These are phyloP conservation scores for Resseliella maxima DNA, from an alignment of 2,888 invertebrate genomes.

Conservation along the genomic window DNA sequence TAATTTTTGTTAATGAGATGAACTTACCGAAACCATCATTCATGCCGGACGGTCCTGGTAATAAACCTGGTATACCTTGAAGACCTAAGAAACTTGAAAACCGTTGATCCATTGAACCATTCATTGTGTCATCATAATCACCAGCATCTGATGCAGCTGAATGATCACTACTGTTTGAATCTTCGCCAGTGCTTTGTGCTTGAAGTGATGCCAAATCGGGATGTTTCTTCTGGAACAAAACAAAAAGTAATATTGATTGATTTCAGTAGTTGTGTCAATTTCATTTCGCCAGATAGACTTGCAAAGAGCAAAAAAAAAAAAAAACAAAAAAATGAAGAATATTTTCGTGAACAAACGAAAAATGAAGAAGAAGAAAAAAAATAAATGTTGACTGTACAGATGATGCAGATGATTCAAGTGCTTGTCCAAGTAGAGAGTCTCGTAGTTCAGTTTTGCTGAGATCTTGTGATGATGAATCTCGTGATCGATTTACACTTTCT, in stretches of 20 bases:
- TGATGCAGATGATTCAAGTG: conserved; percentile 77
- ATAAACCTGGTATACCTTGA: conserved; percentile 81
- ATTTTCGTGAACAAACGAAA: too few species aligned
- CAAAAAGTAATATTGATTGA: background rate
- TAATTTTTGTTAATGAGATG: too few species aligned
- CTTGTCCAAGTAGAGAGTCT: conserved; percentile 80
- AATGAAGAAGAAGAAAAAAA: background rate
- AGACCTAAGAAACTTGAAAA: conserved; percentile 82
- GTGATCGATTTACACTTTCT: conserved; percentile 59
- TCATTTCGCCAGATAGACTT: background rate
- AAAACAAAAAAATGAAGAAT: too few species aligned
- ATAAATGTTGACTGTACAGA: conserved; percentile 56
- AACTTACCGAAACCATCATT: conserved; percentile 85
- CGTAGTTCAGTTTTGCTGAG: conserved; percentile 73
- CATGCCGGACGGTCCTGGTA: conserved; percentile 89
- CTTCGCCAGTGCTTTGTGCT: conserved; percentile 82
- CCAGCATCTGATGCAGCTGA: conserved; percentile 78
- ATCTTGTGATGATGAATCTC: conserved; percentile 58
- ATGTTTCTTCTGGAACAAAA: conserved; percentile 67
- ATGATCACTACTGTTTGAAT: conserved; percentile 82
- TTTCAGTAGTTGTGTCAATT: background rate
- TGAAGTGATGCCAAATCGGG: conserved; percentile 71
- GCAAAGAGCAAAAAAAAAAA: conserved; percentile 9
- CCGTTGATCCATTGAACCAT: conserved; percentile 75
- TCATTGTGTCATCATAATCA: conserved; percentile 75